Base-by-base conservation (phyloP, 2,797 vertebrate genomes). In the Pangasius mekongensis region DNA sequence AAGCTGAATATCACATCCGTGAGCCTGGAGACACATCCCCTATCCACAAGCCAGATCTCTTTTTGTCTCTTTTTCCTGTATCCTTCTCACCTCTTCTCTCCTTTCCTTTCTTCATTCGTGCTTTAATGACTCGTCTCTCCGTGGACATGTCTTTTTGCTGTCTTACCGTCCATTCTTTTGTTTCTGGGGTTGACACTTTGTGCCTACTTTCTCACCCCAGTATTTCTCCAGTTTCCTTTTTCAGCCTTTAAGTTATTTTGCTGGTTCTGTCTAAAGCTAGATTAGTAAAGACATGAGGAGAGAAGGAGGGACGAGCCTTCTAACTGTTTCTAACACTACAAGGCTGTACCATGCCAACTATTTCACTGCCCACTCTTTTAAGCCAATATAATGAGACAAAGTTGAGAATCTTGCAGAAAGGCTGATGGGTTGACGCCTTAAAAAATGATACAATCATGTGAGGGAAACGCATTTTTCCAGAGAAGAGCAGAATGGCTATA, bases 1-100 rank as follows among this genome's bases (percentile, higher is more conserved):
- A 82, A 92, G 91, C 91, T 74, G 88, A 91, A 88, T 49, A 54
- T 81, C 20, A 39, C 36, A 88, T 91, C 89, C 87, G 87, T 89
- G 47, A 90, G 89, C 93, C 87, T 66, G 18, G 13, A 91, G 88
- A 90, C 52, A 84, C 87, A 54, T 85, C 83, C 56, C 90, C 83
- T 77, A 56, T 87, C 90, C 80, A 30, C 39, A 82, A 76, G 39
- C 30, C 71, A 18, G 24, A 60, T 85, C 89, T 71, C 56, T 84
- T 43, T 81, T 64, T 52, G 43, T 76, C 27, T 69, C 52, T 8
- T 86, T 85, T 90, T 36, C 52, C 69, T 52, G 84, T 87, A 83
- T 90, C 83, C 49, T 39, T 82, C 84, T 73, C 86, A 90, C 86
- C 87, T 85, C 85, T 86, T 74, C 76, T 33, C 74, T 39, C 27